Evolutionary conservation across 2,797 vertebrate species (phyloP).

Genomic region (Oryzias dopingdopingensis): DNA sequence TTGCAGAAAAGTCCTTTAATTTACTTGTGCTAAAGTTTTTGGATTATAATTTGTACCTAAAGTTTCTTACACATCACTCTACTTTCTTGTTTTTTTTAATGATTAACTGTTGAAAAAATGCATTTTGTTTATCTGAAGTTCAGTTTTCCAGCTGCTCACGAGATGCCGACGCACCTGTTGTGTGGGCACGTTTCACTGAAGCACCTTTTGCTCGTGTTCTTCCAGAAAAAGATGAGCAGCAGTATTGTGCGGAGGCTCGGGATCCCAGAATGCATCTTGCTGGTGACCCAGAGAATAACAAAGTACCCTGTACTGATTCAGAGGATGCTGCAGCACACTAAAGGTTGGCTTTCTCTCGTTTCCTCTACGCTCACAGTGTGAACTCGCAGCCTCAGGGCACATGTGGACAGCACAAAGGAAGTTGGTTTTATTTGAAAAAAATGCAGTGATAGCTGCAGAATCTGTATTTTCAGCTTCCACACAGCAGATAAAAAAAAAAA

Average conservation of each 20-base stretch:
- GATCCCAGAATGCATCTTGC: slow-evolving; percentile 93
- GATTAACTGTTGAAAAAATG: neutral
- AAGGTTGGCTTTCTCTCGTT: slow-evolving; percentile 76
- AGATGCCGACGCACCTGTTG: slow-evolving; percentile 25
- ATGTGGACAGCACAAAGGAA: neutral
- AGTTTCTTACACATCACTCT: neutral
- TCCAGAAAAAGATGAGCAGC: slow-evolving; percentile 96
- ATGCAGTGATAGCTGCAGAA: neutral
- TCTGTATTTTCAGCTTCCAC: neutral
- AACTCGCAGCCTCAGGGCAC: neutral
- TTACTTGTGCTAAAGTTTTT: too few relatives aligned
- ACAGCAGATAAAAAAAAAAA: neutral
- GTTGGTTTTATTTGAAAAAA: neutral
- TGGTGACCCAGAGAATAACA: slow-evolving; percentile 97
- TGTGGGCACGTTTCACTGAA: slow-evolving; percentile 26
- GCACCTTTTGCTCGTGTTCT: slow-evolving; percentile 25
- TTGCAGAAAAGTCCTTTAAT: too few relatives aligned
- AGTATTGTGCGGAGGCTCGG: slow-evolving; percentile 90
- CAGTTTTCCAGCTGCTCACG: slow-evolving; percentile 6
- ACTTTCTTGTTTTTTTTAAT: slow-evolving; percentile 2
- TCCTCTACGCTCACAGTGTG: neutral
- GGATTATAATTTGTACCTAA: too few relatives aligned
- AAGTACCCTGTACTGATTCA: slow-evolving; percentile 96
- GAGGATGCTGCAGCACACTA: slow-evolving; percentile 90
- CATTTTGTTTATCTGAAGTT: slow-evolving; percentile 8